Conservation (phyloP, 2,888 invertebrate genomes). For the Portevinia maculata region DNA sequence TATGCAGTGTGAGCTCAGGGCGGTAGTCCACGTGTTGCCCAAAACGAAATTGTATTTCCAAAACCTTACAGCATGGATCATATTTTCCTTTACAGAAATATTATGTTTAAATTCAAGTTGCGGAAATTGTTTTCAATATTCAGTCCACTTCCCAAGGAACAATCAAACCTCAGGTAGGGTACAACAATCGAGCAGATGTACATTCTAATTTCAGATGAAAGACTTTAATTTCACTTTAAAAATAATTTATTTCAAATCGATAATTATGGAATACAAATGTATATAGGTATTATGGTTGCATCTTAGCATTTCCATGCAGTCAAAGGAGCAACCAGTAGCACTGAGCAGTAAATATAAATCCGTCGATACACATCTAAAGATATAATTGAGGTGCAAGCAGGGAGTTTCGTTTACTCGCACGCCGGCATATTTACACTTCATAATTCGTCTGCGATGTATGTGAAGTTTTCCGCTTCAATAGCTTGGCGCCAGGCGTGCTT, state of each 20-base stretch:
- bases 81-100: no score
- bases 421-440: not conserved
- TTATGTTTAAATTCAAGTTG: no score
- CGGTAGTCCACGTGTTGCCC: no score
- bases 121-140: no score
- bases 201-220: not conserved
- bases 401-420: not conserved
- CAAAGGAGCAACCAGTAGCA: not conserved
- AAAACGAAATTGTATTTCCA: no score
- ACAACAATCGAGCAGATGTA: not conserved
- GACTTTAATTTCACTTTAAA: slow-evolving; percentile 1
- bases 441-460: slow-evolving; percentile 41
- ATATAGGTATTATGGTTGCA: slow-evolving; percentile 7
- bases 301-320: not conserved
- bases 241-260: slow-evolving; percentile 5
- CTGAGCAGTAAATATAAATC: slow-evolving; percentile 4
- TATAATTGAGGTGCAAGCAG: slow-evolving; percentile 58
- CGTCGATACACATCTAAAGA: slow-evolving; percentile 30
- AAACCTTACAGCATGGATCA: no score
- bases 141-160: no score
- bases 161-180: not conserved
- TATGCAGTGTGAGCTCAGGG: no score
- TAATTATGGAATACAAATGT: not conserved
- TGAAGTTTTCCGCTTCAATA: slow-evolving; percentile 31
- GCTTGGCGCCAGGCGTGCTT: slow-evolving; percentile 58